Evolutionary conservation across 2,888 invertebrate species (phyloP), one percentile per base, ranked within the genome.

Genomic region (Luffia ferchaultella): DNA sequence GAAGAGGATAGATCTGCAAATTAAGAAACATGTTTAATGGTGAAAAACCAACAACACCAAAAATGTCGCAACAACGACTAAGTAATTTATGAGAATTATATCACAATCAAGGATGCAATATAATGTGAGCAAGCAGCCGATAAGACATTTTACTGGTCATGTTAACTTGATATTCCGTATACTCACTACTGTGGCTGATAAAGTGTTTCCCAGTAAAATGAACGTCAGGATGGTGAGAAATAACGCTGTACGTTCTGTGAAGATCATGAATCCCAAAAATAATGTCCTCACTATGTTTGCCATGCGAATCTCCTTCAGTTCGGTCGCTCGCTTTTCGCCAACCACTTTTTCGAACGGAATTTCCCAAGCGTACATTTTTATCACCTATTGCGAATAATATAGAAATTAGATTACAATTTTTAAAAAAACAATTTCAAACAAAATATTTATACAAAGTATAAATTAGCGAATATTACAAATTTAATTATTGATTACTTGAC

Each of bases 331-430:
- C 12, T 92, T 90, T 48, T 87, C 73, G 12, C 88, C 86, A 0
- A 97, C 91, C 9, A 96, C 85, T 53, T 89, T 87, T 56, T 92
- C 90, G 64, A 97, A 97, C 0, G 96, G 93, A 58, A 90, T 89
- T 70, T 97, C 97, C 93, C 97, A 97, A 1, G 95, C 93, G 67
- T 97, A 97, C 96, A 97, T 97, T 85, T 97, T 97, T 54, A 97
- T 93, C 0, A 97, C 95, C 85, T 93, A 79, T 64, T 30, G 3
- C 12, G 30, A 30, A 30, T 7, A 30, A 30, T 7, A 30, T 30
- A 7, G 12, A 30, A 30, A 30, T 30, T 30, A 30, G 30, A 7
- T 30, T 30, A 30, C 5, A 7, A 7, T 30, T 7, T 7, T 12
- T 30, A 30, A 7, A 7, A 7, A 7, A 30, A 7, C 3, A 3